Base-by-base conservation (phyloP, 2,113 vertebrate species). In the Pelmatolapia mariae region DNA sequence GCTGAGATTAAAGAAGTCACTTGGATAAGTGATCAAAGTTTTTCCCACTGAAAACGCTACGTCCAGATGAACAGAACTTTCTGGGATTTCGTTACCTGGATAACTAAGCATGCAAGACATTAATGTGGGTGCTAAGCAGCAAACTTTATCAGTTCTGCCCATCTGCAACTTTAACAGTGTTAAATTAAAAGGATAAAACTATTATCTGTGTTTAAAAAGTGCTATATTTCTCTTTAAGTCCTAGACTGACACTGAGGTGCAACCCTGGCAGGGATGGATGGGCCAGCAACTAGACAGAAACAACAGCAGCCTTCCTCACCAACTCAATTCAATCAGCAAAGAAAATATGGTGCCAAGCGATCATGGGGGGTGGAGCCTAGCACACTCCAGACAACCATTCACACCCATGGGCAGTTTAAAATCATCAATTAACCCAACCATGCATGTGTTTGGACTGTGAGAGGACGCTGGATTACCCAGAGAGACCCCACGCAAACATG, bases 141-240 rank as follows among this genome's bases (percentile, higher is more conserved):
- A 36, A 9, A 36, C 36, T 9, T 36, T 36, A 36, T 36, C 36
- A 36, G 8, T 9, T 36, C 33, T 36, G 33, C 33, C 8, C 33
- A 36, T 36, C 33, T 36, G 33, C 33, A 36, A 36, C 33, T 7
- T 33, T 36, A 36, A 36, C 29, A 61, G 57, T 33, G 29, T 61
- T 61, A 31, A 0, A 33, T n/a, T 63, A 63, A 63, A 59, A 33
- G 59, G 29, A 19, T 63, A 11, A 63, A 63, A 33, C 29, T 33
- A 33, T 33, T 33, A 19, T 19, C 33, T 19, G 29, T 61, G 19
- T 53, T 10, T 53, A 53, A n/a, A 52, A 53, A 3, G 50, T 53
- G 57, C 26, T 0, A 61, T 4, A 61, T 31, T 31, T 61, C 57
- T 61, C 26, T 31, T 0, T 10, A 18, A 0, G 2, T 33, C 16